phyloP scores from a whole-genome alignment of 2,797 vertebrate species.

The Diplodus sargus region DNA sequence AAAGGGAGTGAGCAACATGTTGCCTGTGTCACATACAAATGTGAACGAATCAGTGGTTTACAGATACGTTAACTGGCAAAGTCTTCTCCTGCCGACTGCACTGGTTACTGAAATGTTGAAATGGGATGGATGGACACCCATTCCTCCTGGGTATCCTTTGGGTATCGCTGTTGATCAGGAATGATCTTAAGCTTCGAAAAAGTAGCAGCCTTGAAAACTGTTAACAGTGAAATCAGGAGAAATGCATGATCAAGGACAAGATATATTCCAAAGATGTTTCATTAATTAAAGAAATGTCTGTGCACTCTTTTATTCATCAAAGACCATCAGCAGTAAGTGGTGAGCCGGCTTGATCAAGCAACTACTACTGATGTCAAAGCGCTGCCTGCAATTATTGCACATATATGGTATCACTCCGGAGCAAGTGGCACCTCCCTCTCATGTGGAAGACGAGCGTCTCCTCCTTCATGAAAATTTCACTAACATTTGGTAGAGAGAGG shows the following conservation, averaged over 20 bases:
- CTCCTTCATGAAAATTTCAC: conserved; percentile 59
- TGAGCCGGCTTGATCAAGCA: conserved; percentile 46
- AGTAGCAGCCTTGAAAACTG: not conserved
- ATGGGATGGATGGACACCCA: not conserved
- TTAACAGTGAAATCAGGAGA: conserved; percentile 32
- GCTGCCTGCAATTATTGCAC: conserved; percentile 58
- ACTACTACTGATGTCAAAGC: conserved; percentile 38
- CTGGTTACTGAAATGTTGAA: too few relatives aligned
- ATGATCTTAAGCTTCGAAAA: conserved; percentile 7
- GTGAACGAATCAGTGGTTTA: too few relatives aligned
- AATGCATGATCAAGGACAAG: conserved; percentile 37
- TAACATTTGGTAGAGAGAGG: conserved; percentile 30
- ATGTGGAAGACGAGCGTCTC: conserved; percentile 44
- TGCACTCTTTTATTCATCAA: conserved; percentile 64
- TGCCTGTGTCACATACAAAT: too few relatives aligned
- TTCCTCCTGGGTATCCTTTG: not conserved
- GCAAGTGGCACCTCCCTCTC: conserved; percentile 48
- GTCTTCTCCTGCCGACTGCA: too few relatives aligned
- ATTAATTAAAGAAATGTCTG: conserved; percentile 40
- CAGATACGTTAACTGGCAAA: too few relatives aligned
- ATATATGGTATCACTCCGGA: conserved; percentile 38
- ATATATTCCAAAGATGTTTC: conserved; percentile 37
- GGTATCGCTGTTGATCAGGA: not conserved
- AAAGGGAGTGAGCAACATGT: too few relatives aligned
- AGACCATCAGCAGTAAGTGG: conserved; percentile 22